phyloP scores from a whole-genome alignment of 2,888 invertebrate genomes.

The Cryptus viduatorius region DNA sequence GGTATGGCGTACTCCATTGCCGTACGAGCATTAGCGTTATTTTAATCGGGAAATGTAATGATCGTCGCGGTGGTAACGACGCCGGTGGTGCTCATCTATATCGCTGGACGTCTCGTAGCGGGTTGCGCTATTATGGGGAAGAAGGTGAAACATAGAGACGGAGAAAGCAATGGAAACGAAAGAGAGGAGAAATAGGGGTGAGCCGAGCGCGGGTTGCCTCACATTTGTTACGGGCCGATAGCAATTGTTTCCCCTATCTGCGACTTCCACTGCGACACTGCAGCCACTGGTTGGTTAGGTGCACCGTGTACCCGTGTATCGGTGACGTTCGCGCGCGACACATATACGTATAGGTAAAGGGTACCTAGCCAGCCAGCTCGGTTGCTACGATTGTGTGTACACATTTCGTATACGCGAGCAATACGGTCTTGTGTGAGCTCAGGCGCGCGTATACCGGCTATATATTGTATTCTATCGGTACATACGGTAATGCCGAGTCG shows the following conservation, averaged over 20 bases:
- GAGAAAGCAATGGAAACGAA: constrained; percentile 35
- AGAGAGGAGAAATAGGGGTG: constrained; percentile 52
- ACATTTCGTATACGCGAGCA: constrained; percentile 62
- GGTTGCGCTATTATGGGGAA: constrained; percentile 37
- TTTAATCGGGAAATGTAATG: constrained; percentile 79
- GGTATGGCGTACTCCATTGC: constrained; percentile 8
- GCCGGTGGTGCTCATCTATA: constrained; percentile 44
- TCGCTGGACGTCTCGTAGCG: constrained; percentile 64
- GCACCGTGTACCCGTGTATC: constrained; percentile 72
- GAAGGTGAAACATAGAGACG: constrained; percentile 18
- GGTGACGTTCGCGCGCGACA: constrained; percentile 70
- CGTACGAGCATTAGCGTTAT: constrained; percentile 72
- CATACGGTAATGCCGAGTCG: constrained; percentile 72
- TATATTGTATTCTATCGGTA: constrained; percentile 80
- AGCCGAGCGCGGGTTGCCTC: constrained; percentile 77
- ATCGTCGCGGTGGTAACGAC: constrained; percentile 67
- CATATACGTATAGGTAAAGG: constrained; percentile 41
- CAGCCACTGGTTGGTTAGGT: constrained; percentile 76
- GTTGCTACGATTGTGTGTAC: constrained; percentile 45
- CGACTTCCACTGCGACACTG: constrained; percentile 82
- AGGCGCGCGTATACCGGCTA: constrained; percentile 51
- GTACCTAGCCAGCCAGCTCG: constrained; percentile 37
- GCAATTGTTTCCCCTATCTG: constrained; percentile 83
- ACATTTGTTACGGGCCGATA: constrained; percentile 82
- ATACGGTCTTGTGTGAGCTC: constrained; percentile 75